Base-by-base conservation (phyloP, 2,113 vertebrate genomes). In the Eleginops maclovinus region DNA sequence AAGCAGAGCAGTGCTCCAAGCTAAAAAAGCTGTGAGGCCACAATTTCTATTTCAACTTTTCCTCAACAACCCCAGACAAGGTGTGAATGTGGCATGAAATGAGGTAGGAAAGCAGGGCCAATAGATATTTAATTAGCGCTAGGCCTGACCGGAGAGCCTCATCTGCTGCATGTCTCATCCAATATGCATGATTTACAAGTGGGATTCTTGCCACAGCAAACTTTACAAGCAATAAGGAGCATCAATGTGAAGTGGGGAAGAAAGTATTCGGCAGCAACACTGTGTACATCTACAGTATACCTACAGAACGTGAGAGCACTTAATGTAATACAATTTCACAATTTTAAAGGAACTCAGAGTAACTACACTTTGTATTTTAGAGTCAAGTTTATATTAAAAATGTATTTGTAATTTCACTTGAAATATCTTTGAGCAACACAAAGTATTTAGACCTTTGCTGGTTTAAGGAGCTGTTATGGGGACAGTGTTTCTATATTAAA, bases 91-190 rank as follows among this genome's bases (percentile, higher is more conserved):
- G 92, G 75, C 91, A 87, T 92, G 89, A 93, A 93, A 91, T 93
- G 87, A 92, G 90, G 80, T 87, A 82, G 26, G 70, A 86, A 88
- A 87, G 82, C 72, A 81, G 63, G 86, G 81, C 84, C 92, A 91
- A 90, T 89, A 93, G 91, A 93, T 94, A 91, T 93, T 93, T 93
- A 92, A 94, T 94, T 93, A 93, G 92, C 91, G 88, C 65, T 66
- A 76, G 86, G 74, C 90, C 79, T 88, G 84, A 87, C 89, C 90
- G 83, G 63, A 85, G 86, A 85, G 85, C 82, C 75, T 93, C 89
- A 86, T 92, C 92, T 88, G 72, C 91, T 78, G 88, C 77, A 77
- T 74, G 84, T 91, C 91, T 91, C 91, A 90, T 94, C 81, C 86
- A 93, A 90, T 92, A 93, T 93, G 87, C 64, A 93, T 90, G 91